phyloP scores from a whole-genome alignment of 2,888 invertebrate genomes.

The Lycia hirtaria region DNA sequence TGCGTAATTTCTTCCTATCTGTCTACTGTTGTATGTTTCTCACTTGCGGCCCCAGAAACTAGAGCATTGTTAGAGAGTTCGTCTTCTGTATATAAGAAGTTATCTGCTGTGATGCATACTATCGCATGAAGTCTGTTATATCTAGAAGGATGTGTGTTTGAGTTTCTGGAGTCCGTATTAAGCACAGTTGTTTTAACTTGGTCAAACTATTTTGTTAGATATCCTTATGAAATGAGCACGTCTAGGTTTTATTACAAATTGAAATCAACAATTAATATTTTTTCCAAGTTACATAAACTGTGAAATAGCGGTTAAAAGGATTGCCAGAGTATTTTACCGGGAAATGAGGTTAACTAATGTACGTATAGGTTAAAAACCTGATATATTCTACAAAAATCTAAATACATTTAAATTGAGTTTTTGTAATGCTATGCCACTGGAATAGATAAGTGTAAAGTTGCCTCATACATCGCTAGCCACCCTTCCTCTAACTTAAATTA shows the following conservation, averaged over 20 bases:
- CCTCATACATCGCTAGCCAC: background rate
- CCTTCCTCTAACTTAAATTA: background rate
- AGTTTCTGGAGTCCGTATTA: constrained; percentile 67
- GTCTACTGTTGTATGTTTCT: constrained; percentile 54
- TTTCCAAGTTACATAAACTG: constrained; percentile 63
- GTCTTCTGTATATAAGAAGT: constrained; percentile 36
- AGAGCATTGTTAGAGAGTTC: constrained; percentile 39
- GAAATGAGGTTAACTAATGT: constrained; percentile 32
- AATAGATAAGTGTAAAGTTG: background rate
- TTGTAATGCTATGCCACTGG: background rate
- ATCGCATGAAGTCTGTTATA: constrained; percentile 57
- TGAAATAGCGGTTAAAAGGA: constrained; percentile 52
- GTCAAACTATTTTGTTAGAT: constrained; percentile 33
- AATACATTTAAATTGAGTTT: background rate
- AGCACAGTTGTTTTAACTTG: constrained; percentile 67
- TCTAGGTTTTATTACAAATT: no score
- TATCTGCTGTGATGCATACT: constrained; percentile 44
- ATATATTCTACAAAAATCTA: background rate
- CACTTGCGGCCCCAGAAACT: constrained; percentile 69
- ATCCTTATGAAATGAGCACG: no score
- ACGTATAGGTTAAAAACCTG: background rate
- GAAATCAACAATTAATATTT: constrained; percentile 14
- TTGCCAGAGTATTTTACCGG: constrained; percentile 58
- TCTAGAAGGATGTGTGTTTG: constrained; percentile 51
- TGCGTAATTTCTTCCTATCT: constrained; percentile 59